Evolutionary conservation across 2,113 vertebrate genomes (phyloP), one percentile per base, ranked within the genome.

Genomic region (Stigmatopora nigra): DNA sequence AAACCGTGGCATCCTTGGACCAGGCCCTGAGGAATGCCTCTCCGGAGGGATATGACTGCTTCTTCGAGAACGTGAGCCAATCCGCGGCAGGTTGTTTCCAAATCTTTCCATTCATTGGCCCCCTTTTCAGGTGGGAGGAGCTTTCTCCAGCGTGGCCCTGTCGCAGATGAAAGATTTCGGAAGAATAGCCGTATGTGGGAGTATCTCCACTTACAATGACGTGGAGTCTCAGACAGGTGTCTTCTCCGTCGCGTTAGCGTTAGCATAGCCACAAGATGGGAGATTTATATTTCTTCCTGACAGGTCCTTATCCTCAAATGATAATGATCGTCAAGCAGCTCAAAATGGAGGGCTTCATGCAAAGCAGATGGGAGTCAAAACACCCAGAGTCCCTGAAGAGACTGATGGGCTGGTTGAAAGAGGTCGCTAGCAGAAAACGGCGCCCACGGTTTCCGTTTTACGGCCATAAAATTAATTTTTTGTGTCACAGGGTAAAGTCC

Each of bases 131-230:
- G 95, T 97, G 31, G 94, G 94, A 68, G 95, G 94, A 52, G 70
- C 88, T 55, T 95, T 91, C 83, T 77, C 91, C 48, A 90, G 60
- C 45, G 38, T 78, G 15, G 94, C 88, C 35, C 64, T 95, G 36
- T 55, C 68, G 3, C 93, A 95, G 10, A 97, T 96, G 93, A 96
- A 92, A 72, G 72, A 75, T 46, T 91, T 83, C 20, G 95, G 95
- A 70, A 92, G 92, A 81, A 91, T 95, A 78, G 94, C 93, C 7
- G 46, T 94, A 11, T 96, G 94, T 76, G 95, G 95, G 14, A 85
- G 90, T 15, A 92, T 97, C 69, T 91, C 93, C 10, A 72, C 78
- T 0, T 96, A 96, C 77, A 94, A 97, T 62, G 84, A 91, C 46
- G 66, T 78, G 0, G 31, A 70, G 0, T 86, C 87, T 15, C 91